A percentile compares a stretch with the other conserved stretches of the same genome.
Conservation (phyloP, 2,113 vertebrate genomes). For the Sylvia atricapilla region DNA sequence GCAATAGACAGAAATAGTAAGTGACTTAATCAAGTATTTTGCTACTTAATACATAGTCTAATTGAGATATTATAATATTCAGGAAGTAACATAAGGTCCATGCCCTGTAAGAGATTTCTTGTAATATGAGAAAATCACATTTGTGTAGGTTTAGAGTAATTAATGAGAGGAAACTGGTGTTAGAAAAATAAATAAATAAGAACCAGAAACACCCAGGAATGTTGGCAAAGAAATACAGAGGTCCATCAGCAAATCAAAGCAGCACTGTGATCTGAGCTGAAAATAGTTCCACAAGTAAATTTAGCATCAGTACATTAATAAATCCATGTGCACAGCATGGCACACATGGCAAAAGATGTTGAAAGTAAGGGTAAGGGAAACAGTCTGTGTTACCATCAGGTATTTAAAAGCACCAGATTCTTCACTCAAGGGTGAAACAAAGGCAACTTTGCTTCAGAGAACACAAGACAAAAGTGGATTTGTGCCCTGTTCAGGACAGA, state of each 20-base stretch:
- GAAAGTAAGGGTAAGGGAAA: not conserved
- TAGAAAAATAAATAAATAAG: slow-evolving; percentile 47
- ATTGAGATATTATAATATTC: slow-evolving; percentile 8
- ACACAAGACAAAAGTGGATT: not conserved
- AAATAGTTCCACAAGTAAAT: slow-evolving; percentile 43
- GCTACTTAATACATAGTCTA: not conserved
- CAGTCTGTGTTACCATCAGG: not conserved
- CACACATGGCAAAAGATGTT: not conserved
- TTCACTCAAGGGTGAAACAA: not conserved
- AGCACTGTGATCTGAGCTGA: not conserved
- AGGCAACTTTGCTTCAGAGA: not conserved
- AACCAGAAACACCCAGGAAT: slow-evolving; percentile 16
- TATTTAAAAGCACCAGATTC: not conserved
- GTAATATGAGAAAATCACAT: slow-evolving; percentile 13
- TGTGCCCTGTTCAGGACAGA: not conserved
- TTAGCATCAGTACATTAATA: slow-evolving; percentile 8
- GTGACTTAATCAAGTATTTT: slow-evolving; percentile 33
- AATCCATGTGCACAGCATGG: not conserved
- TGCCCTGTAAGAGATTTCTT: not conserved
- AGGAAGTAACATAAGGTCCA: slow-evolving; percentile 3
- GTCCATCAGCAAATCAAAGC: not conserved
- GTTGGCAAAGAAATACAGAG: slow-evolving; percentile 29
- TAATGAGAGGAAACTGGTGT: slow-evolving; percentile 24
- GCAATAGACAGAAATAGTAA: not conserved
- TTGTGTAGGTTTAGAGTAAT: slow-evolving; percentile 2